phyloP scores from a whole-genome alignment of 2,888 invertebrate genomes.

The Apamea epomidion region DNA sequence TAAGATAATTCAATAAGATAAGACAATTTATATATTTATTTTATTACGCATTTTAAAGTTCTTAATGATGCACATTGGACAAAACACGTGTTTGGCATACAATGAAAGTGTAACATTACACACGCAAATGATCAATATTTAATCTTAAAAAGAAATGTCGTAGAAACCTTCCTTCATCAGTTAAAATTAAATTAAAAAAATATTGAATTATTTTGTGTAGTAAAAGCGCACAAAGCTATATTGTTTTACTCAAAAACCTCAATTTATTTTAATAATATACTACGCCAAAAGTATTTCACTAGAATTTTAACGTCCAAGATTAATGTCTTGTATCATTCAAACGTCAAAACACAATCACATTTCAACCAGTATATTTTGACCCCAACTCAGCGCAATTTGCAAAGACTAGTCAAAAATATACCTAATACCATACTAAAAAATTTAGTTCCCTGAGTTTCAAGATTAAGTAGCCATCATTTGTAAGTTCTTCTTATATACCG shows the following conservation, averaged over 20 bases:
- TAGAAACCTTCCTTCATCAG: background rate
- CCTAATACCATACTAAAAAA: background rate
- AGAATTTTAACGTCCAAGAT: slow-evolving; percentile 3
- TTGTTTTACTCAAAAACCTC: background rate
- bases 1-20: too few species aligned
- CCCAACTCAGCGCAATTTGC: background rate
- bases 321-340: slow-evolving; percentile 22
- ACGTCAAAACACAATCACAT: slow-evolving; percentile 28
- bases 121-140: background rate
- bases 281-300: background rate
- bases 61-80: background rate
- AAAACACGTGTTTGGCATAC: background rate
- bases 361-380: slow-evolving; percentile 23
- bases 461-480: slow-evolving; percentile 15
- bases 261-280: background rate
- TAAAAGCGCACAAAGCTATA: too few species aligned
- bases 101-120: background rate
- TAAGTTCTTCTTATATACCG: background rate
- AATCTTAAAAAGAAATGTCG: background rate
- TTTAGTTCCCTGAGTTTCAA: background rate
- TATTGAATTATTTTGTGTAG: background rate
- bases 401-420: background rate
- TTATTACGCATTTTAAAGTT: background rate
- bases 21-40: too few species aligned
- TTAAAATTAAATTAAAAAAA: background rate